These are phyloP conservation scores for Lasioglossum zephyrum DNA, from an alignment of 2,888 invertebrate species.

Conservation along the genomic window DNA sequence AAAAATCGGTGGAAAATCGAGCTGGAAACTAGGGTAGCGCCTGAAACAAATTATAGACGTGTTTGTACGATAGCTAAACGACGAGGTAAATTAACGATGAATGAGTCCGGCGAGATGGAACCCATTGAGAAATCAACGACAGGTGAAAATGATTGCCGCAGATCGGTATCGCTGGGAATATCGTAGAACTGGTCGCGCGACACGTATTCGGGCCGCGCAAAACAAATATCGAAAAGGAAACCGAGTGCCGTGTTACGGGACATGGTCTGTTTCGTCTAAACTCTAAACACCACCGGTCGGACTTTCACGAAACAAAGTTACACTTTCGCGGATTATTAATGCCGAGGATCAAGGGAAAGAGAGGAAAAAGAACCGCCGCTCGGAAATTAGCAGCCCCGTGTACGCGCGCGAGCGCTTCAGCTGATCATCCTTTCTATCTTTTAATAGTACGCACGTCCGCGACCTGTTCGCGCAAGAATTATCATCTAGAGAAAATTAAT, in stretches of 20 bases:
- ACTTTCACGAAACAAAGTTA: constrained; percentile 53
- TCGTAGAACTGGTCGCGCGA: constrained; percentile 44
- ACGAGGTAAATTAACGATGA: background rate
- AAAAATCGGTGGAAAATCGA: background rate
- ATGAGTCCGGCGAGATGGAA: constrained; percentile 10
- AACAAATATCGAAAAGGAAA: constrained; percentile 39
- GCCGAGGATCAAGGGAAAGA: too few species aligned
- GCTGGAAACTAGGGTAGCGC: background rate
- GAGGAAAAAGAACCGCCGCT: background rate
- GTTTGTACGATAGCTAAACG: background rate
- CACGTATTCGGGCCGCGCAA: constrained; percentile 28
- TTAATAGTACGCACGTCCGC: constrained; percentile 15
- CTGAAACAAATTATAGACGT: background rate
- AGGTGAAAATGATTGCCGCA: constrained; percentile 5
- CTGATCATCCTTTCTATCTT: constrained; percentile 4
- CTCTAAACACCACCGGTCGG: constrained; percentile 10
- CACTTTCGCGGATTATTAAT: constrained; percentile 52
- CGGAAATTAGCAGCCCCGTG: constrained; percentile 12
- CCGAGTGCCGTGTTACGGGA: constrained; percentile 27
- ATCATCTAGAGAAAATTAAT: constrained; percentile 17
- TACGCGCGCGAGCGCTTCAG: background rate
- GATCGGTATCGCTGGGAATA: constrained; percentile 20
- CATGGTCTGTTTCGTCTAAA: constrained; percentile 30
- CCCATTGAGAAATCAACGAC: constrained; percentile 29
- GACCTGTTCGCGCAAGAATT: constrained; percentile 19